These are phyloP conservation scores for Eulithis prunata DNA, from an alignment of 2,888 invertebrate species.

Conservation along the genomic window DNA sequence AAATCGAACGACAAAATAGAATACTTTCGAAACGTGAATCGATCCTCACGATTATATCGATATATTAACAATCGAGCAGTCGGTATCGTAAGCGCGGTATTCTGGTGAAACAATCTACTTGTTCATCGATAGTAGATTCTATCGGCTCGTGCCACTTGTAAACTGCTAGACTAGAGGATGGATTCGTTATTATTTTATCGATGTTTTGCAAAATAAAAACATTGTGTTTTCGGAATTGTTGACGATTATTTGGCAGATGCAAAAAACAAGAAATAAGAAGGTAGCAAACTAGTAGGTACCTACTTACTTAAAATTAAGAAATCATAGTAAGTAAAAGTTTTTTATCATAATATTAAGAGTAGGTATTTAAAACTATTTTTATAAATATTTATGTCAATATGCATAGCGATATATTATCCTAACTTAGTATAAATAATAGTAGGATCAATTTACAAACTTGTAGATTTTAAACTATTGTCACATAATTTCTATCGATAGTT, in stretches of 20 bases:
- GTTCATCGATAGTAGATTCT: slow-evolving; percentile 78
- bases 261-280: no score
- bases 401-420: no score
- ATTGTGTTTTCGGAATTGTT: neutral
- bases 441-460: neutral
- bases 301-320: no score
- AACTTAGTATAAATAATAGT: no score
- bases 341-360: no score
- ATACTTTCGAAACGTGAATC: slow-evolving; percentile 63
- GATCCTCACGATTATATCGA: slow-evolving; percentile 65
- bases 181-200: slow-evolving; percentile 42
- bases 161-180: slow-evolving; percentile 68
- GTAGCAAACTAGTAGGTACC: no score
- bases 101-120: slow-evolving; percentile 79
- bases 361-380: no score
- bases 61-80: slow-evolving; percentile 61
- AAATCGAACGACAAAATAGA: slow-evolving; percentile 30
- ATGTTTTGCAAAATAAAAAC: slow-evolving; percentile 27
- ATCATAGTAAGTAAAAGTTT: no score
- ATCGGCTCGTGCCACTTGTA: slow-evolving; percentile 83
- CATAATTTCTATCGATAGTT: slow-evolving; percentile 2
- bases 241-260: neutral
- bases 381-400: no score
- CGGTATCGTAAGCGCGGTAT: slow-evolving; percentile 62
- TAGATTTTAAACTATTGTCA: slow-evolving; percentile 1